Conservation (phyloP, 2,797 vertebrate species). For the Iguana delicatissima region DNA sequence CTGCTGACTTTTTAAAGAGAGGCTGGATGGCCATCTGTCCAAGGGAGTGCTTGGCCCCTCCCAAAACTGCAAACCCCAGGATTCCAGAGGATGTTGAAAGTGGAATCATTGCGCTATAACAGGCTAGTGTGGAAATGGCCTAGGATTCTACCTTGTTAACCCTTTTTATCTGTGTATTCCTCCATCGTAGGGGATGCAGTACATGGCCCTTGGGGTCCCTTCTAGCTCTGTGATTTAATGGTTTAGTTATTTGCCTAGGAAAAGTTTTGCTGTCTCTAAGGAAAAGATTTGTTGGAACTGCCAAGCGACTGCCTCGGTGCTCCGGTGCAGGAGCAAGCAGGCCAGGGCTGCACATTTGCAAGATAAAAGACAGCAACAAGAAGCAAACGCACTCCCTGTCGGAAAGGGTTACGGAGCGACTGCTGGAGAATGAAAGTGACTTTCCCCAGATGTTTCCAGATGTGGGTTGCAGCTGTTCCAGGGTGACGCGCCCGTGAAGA, state of each 20-base stretch:
- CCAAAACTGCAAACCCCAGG: no score
- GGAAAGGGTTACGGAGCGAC: neutral
- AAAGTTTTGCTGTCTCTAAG: neutral
- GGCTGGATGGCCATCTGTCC: no score
- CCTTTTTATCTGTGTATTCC: no score
- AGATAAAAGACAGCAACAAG: neutral
- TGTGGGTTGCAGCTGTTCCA: conserved; percentile 64
- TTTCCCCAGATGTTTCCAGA: conserved; percentile 51
- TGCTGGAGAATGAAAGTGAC: conserved; percentile 61
- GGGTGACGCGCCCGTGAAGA: conserved; percentile 59
- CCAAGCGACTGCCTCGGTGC: no score
- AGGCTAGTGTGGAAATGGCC: no score
- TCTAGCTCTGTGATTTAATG: no score
- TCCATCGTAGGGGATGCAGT: neutral
- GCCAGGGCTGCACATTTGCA: neutral
- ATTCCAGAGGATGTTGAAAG: no score
- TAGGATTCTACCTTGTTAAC: no score
- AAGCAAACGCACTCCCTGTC: neutral
- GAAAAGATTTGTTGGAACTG: no score
- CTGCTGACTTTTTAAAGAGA: no score
- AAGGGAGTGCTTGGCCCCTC: no score
- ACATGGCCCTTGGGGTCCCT: neutral
- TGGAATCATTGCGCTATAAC: no score
- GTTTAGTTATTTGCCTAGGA: neutral
- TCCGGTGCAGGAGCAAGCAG: neutral